These are phyloP conservation scores for Araneus ventricosus DNA, from an alignment of 1,140 invertebrate genomes.

Conservation along the genomic window DNA sequence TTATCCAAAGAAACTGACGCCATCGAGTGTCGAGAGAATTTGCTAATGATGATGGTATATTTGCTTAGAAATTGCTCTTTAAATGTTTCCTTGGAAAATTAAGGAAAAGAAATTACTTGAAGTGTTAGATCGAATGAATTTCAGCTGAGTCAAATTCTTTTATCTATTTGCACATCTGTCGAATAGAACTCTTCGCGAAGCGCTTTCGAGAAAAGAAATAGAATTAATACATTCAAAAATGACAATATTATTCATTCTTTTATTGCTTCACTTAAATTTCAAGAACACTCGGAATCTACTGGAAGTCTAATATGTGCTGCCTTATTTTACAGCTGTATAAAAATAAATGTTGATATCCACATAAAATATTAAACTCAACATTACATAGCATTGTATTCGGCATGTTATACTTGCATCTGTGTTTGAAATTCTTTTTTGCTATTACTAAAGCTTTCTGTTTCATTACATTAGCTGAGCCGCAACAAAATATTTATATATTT, in stretches of 20 bases:
- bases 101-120: neutral
- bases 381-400: neutral
- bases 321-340: neutral
- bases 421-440: too few relatives aligned
- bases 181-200: too few relatives aligned
- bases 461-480: too few relatives aligned
- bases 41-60: constrained; percentile 25
- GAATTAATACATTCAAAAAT: constrained; percentile 31
- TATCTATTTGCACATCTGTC: constrained; percentile 37
- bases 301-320: neutral
- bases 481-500: too few relatives aligned
- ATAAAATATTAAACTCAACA: neutral
- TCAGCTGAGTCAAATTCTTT: constrained; percentile 9
- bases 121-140: constrained; percentile 31
- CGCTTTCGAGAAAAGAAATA: too few relatives aligned
- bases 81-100: constrained; percentile 32
- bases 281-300: neutral
- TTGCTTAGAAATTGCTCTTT: constrained; percentile 5
- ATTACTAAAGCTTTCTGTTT: too few relatives aligned
- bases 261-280: neutral
- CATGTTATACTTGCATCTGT: too few relatives aligned
- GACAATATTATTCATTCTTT: neutral
- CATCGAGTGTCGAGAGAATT: neutral
- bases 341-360: too few relatives aligned
- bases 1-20: neutral